Conservation (phyloP, 2,797 vertebrate species). For the Periophthalmus magnuspinnatus region DNA sequence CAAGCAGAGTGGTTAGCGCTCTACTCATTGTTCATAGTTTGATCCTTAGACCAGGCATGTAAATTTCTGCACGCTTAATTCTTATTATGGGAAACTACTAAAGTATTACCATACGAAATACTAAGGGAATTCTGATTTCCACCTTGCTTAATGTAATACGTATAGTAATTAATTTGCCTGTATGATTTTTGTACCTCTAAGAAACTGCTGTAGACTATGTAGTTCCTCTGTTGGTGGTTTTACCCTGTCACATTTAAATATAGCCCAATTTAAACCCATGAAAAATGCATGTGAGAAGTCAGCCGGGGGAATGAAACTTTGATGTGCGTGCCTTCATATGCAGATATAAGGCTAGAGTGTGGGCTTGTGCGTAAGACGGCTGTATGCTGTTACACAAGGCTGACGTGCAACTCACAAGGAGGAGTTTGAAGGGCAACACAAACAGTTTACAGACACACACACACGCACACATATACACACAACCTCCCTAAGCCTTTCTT, state of each 20-base stretch:
- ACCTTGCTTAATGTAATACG: not conserved
- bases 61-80: too few species aligned
- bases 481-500: slow-evolving; percentile 55
- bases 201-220: slow-evolving; percentile 38
- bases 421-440: slow-evolving; percentile 70
- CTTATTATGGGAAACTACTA: too few species aligned
- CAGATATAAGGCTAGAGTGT: slow-evolving; percentile 2
- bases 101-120: too few species aligned
- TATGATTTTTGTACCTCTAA: slow-evolving; percentile 14
- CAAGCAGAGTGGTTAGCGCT: not conserved
- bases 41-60: too few species aligned
- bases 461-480: slow-evolving; percentile 40
- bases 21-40: not conserved
- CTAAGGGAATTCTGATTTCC: not conserved
- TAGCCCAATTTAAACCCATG: slow-evolving; percentile 4
- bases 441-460: slow-evolving; percentile 32
- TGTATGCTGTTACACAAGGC: slow-evolving; percentile 52
- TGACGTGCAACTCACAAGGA: slow-evolving; percentile 60
- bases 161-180: not conserved
- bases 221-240: slow-evolving; percentile 35
- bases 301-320: slow-evolving; percentile 5
- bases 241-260: slow-evolving; percentile 18
- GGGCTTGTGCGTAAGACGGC: slow-evolving; percentile 18
- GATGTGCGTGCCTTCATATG: slow-evolving; percentile 1
- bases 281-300: slow-evolving; percentile 8